phyloP scores from a whole-genome alignment of 2,888 invertebrate genomes.

The Pristionchus arcanus region DNA sequence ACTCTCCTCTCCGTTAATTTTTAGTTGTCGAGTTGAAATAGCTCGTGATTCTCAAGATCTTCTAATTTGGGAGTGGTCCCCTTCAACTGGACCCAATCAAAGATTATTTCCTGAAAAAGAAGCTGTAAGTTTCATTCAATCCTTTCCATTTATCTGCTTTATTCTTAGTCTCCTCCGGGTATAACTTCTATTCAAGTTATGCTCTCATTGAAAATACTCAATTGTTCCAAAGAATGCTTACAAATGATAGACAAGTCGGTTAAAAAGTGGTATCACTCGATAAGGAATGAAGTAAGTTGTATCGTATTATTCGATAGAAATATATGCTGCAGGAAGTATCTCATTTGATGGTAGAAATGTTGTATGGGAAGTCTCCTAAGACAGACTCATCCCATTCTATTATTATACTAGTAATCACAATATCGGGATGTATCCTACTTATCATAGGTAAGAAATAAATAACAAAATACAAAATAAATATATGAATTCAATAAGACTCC shows the following conservation, averaged over 20 bases:
- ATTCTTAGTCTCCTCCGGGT: not conserved
- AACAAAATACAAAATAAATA: no score
- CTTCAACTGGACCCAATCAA: not conserved
- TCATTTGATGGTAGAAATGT: not conserved
- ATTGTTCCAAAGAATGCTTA: conserved; percentile 12
- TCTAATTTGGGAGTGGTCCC: conserved; percentile 32
- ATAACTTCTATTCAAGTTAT: conserved; percentile 42
- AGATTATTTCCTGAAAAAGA: conserved; percentile 26
- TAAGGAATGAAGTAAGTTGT: conserved; percentile 4
- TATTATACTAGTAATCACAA: not conserved
- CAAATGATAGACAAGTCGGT: not conserved
- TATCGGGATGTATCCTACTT: not conserved
- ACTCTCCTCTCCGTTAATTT: not conserved
- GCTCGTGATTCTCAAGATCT: conserved; percentile 39
- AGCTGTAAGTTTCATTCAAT: not conserved
- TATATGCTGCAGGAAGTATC: not conserved
- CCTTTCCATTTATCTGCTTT: not conserved
- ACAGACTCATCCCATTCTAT: not conserved
- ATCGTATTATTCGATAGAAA: not conserved
- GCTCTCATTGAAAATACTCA: not conserved
- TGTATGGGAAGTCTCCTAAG: not conserved
- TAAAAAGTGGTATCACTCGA: not conserved
- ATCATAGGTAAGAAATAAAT: not conserved
- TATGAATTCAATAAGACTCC: no score
- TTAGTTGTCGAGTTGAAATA: not conserved